Conservation (phyloP, 2,797 vertebrate genomes). For the Argya squamiceps region DNA sequence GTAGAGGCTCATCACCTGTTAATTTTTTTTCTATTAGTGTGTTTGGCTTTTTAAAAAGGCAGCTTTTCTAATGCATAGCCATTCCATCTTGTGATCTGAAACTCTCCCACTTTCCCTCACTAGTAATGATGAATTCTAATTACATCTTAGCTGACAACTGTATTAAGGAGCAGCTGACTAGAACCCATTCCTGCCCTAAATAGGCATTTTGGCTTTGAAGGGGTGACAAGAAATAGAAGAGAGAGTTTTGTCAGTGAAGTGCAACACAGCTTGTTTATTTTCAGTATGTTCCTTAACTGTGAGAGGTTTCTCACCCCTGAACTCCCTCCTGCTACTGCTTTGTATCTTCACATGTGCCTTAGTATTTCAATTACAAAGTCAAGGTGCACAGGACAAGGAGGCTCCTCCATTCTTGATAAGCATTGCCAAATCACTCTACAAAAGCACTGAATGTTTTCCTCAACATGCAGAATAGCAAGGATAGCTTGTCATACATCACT, state of each 20-base stretch:
- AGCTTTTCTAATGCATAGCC: neutral
- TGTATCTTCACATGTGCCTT: neutral
- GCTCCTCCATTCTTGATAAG: neutral
- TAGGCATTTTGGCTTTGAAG: slow-evolving; percentile 2
- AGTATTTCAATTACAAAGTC: neutral
- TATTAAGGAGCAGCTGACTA: neutral
- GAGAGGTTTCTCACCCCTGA: neutral
- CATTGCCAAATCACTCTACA: neutral
- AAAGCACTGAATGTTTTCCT: neutral
- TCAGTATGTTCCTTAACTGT: neutral
- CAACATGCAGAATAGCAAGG: neutral
- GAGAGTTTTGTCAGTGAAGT: neutral
- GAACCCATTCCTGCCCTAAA: slow-evolving; percentile 20
- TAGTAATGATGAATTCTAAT: neutral
- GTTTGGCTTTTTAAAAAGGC: neutral
- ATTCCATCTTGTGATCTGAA: neutral
- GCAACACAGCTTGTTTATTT: neutral
- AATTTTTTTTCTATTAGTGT: neutral
- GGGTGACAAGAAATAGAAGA: neutral
- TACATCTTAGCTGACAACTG: neutral
- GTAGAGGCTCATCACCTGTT: neutral
- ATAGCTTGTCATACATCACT: neutral
- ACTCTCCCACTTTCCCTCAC: neutral
- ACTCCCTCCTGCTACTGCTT: neutral
- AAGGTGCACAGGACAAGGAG: neutral